Percentiles rank a stretch among this genome's conserved stretches.
These are phyloP conservation scores for Eupithecia subfuscata DNA, from an alignment of 2,888 invertebrate genomes.

Conservation along the genomic window DNA sequence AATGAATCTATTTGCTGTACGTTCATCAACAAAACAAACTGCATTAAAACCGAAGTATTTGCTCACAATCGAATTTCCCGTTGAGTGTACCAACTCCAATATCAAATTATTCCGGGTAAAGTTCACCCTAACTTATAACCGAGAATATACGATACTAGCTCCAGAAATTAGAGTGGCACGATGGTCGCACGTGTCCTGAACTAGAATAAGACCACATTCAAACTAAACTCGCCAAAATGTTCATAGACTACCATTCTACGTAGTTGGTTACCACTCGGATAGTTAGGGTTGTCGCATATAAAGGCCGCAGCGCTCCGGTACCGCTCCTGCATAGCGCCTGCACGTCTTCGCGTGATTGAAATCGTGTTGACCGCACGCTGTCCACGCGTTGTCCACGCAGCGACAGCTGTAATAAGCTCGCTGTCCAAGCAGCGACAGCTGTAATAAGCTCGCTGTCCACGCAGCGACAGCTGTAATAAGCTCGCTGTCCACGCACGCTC, in stretches of 20 bases:
- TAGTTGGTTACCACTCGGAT: background rate
- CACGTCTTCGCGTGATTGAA: background rate
- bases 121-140: slow-evolving; percentile 21
- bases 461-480: background rate
- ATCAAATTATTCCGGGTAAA: slow-evolving; percentile 8
- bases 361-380: background rate
- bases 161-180: slow-evolving; percentile 32
- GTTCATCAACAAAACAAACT: background rate
- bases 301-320: background rate
- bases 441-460: background rate
- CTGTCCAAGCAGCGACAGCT: background rate
- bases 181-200: slow-evolving; percentile 37
- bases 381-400: background rate
- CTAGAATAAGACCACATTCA: slow-evolving; percentile 31
- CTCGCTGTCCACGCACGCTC: background rate
- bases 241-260: slow-evolving; percentile 18
- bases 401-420: background rate
- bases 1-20: background rate
- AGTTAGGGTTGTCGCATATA: background rate
- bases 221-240: slow-evolving; percentile 30
- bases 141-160: slow-evolving; percentile 21
- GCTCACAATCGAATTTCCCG: background rate
- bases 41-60: background rate
- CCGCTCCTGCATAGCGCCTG: background rate
- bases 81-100: slow-evolving; percentile 1